phyloP scores from a whole-genome alignment of 2,797 vertebrate species.

The Cichlasoma orientale region DNA sequence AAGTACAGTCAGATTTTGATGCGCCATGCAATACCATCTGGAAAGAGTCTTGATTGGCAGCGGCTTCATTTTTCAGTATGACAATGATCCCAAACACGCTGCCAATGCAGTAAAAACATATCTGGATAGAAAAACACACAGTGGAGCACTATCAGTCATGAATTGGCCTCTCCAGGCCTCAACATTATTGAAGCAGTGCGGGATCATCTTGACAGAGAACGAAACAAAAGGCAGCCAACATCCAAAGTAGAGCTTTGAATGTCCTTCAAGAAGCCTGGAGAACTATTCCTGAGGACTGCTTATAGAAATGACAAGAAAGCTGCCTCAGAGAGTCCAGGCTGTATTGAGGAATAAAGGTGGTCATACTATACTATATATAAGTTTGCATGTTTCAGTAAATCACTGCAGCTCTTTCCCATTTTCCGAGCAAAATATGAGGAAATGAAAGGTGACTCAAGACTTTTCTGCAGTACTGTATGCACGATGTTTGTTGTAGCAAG shows the following conservation, averaged over 20 bases:
- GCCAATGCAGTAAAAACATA: too few species aligned
- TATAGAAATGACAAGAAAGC: not conserved
- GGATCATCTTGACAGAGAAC: not conserved
- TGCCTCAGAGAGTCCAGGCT: not conserved
- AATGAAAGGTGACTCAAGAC: not conserved
- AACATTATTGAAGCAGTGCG: not conserved
- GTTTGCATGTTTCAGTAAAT: too few species aligned
- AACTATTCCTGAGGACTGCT: too few species aligned
- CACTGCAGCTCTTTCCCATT: too few species aligned
- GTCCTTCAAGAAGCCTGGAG: not conserved
- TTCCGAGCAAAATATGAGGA: too few species aligned
- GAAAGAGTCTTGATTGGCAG: not conserved
- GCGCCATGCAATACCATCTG: not conserved
- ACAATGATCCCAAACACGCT: too few species aligned
- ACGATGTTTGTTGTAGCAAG: not conserved
- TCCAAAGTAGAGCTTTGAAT: not conserved
- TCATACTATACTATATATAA: too few species aligned
- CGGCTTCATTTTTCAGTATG: too few species aligned
- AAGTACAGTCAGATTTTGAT: not conserved
- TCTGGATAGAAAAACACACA: too few species aligned
- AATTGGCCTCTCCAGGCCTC: not conserved
- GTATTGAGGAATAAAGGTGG: not conserved
- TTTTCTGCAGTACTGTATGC: not conserved
- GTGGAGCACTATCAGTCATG: not conserved
- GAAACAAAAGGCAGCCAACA: not conserved